These are phyloP conservation scores for Pterostichus madidus DNA, from an alignment of 2,888 invertebrate genomes.

Conservation along the genomic window DNA sequence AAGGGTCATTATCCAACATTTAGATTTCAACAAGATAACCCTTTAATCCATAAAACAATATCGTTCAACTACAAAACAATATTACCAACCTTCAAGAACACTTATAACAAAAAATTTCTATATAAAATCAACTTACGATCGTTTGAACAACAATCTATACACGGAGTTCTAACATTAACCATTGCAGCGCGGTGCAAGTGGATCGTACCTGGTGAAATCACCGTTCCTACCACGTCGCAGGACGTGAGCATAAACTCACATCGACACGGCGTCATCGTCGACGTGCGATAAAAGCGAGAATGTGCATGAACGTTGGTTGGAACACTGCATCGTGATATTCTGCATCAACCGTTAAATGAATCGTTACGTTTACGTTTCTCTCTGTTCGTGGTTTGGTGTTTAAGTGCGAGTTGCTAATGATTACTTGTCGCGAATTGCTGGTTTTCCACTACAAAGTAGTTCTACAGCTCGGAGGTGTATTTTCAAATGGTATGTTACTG, in stretches of 20 bases:
- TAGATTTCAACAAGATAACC: slow-evolving; percentile 25
- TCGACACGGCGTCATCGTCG: slow-evolving; percentile 1
- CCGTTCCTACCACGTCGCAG: slow-evolving; percentile 1
- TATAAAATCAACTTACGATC: slow-evolving; percentile 37
- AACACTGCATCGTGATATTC: slow-evolving; percentile 32
- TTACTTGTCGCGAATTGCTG: slow-evolving; percentile 53
- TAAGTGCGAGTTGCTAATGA: slow-evolving; percentile 50
- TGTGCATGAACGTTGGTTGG: neutral
- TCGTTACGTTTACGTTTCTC: slow-evolving; percentile 43
- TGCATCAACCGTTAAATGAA: slow-evolving; percentile 39
- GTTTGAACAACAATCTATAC: slow-evolving; percentile 37
- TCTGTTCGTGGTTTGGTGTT: slow-evolving; percentile 24
- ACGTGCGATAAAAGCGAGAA: slow-evolving; percentile 26
- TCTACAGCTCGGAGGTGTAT: neutral
- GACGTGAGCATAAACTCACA: slow-evolving; percentile 8
- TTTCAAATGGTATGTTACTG: neutral
- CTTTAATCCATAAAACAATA: slow-evolving; percentile 40
- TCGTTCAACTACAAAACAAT: slow-evolving; percentile 37
- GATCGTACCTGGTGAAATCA: slow-evolving; percentile 20
- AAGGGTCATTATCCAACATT: slow-evolving; percentile 9
- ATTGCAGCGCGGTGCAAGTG: slow-evolving; percentile 10
- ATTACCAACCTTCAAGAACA: slow-evolving; percentile 15
- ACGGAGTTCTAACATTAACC: neutral
- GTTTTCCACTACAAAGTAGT: slow-evolving; percentile 36
- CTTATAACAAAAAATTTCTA: slow-evolving; percentile 18